Evolutionary conservation across 2,888 invertebrate genomes (phyloP), one percentile per base, ranked within the genome.

Genomic region (Agrotis puta): DNA sequence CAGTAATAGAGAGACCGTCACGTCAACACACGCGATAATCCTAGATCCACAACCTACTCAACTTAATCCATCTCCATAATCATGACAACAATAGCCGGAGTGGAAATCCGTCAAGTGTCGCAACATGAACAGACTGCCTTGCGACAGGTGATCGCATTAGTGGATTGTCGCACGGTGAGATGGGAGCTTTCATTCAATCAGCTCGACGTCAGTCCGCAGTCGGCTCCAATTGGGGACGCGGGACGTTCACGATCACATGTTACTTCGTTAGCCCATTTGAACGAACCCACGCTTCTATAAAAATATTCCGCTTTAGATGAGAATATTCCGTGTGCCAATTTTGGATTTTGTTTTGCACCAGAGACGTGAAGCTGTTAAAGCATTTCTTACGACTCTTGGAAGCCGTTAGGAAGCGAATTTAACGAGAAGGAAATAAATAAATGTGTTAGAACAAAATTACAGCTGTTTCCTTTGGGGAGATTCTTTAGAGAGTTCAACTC

Each of bases 181-280:
- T 58, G 39, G 33, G 56, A 61, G 75, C 68, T 66, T 69, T 82
- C 77, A 84, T 79, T 70, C 48, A 79, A 79, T 81, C 71, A 78
- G 50, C 57, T 39, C 43, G 16, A 47, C 51, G 72, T 50, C 66
- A 70, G 45, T 63, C 56, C 27, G 43, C 50, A 45, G 56, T 53
- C 48, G 50, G 16, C 16, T 3, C 53, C 53, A 56, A 54, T 66
- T 62, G 69, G 54, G 64, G 54, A 78, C 63, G 67, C 61, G 56
- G 33, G 56, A 33, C n/a, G 56, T 65, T 56, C 45, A 59, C 54
- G 45, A 65, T 68, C 56, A 51, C 45, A 59, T 22, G 57, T 62
- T 62, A 70, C 78, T 76, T 73, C 62, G 66, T 77, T 75, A 71
- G 39, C 69, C 56, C 63, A 82, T 61, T 73, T 73, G 33, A 13